phyloP scores from a whole-genome alignment of 2,888 invertebrate species.

The Timandra comae region DNA sequence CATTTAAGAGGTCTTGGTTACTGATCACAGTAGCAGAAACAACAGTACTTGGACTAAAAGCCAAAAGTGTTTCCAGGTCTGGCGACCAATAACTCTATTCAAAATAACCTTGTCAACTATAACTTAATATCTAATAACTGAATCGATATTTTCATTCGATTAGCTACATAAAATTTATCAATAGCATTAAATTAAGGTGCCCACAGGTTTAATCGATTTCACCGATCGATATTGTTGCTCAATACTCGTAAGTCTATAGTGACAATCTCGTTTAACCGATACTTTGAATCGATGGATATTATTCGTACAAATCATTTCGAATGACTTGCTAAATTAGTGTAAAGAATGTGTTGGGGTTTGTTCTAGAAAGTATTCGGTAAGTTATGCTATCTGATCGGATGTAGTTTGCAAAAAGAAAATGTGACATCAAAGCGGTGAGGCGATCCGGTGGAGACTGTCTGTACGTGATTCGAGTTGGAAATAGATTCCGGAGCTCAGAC shows the following conservation, averaged over 20 bases:
- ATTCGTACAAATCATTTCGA: too few species aligned
- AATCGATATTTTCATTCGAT: constrained; percentile 32
- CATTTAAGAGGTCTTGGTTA: too few species aligned
- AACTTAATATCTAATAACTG: constrained; percentile 10
- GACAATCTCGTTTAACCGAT: background rate
- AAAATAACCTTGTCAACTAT: constrained; percentile 16
- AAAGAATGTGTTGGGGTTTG: constrained; percentile 40
- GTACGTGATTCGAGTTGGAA: constrained; percentile 65
- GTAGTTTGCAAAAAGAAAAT: constrained; percentile 71
- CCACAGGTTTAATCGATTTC: background rate
- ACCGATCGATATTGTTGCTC: too few species aligned
- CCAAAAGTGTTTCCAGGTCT: too few species aligned
- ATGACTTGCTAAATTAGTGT: constrained; percentile 13
- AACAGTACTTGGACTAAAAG: too few species aligned
- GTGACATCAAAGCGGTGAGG: constrained; percentile 68
- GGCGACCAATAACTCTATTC: constrained; percentile 64
- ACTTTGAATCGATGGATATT: background rate
- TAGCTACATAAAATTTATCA: constrained; percentile 5
- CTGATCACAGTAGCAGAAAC: too few species aligned
- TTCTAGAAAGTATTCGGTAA: constrained; percentile 69
- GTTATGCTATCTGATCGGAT: constrained; percentile 58
- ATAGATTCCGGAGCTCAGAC: constrained; percentile 39
- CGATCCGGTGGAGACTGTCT: constrained; percentile 57
- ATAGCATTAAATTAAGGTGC: background rate
- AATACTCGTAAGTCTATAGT: constrained; percentile 1